Evolutionary conservation across 53 echinoderm and acorn worm species (phyloP).

Genomic region (Echinarachnius parma): DNA sequence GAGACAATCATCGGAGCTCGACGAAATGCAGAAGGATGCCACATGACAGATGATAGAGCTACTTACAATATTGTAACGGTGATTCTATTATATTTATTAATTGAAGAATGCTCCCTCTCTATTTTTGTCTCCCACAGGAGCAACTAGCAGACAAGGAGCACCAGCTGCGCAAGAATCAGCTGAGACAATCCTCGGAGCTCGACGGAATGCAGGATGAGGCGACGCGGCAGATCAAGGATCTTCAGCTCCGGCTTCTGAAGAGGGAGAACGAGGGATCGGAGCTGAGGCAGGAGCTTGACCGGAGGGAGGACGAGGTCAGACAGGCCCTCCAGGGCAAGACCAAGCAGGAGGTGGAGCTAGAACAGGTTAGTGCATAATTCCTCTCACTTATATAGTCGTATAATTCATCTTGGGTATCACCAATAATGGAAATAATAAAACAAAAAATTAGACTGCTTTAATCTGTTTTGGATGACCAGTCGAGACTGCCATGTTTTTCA

Average conservation of each 20-base stretch:
- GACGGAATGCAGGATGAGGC: conserved; percentile 73
- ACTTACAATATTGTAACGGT: too few relatives aligned
- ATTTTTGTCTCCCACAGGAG: too few relatives aligned
- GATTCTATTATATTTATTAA: too few relatives aligned
- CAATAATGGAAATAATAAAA: too few relatives aligned
- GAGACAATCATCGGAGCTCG: conserved; percentile 70
- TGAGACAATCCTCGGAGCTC: conserved; percentile 70
- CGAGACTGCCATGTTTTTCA: too few relatives aligned
- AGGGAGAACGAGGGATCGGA: conserved; percentile 69
- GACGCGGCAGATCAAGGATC: conserved; percentile 66
- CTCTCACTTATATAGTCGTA: too few relatives aligned
- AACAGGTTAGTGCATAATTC: conserved; percentile 63
- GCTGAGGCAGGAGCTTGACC: conserved; percentile 64
- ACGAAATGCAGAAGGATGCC: conserved; percentile 71
- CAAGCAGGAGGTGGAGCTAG: conserved; percentile 76
- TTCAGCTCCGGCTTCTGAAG: conserved; percentile 64
- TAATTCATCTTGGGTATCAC: too few relatives aligned
- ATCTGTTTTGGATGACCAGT: too few relatives aligned
- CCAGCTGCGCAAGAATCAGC: conserved; percentile 60
- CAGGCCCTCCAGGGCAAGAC: conserved; percentile 74
- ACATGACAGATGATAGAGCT: too few relatives aligned
- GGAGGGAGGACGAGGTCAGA: conserved; percentile 58
- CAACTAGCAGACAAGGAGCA: conserved; percentile 75
- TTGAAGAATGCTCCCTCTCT: too few relatives aligned
- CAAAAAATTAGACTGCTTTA: too few relatives aligned